phyloP scores from a whole-genome alignment of 2,888 invertebrate species.

The Pammene aurita region DNA sequence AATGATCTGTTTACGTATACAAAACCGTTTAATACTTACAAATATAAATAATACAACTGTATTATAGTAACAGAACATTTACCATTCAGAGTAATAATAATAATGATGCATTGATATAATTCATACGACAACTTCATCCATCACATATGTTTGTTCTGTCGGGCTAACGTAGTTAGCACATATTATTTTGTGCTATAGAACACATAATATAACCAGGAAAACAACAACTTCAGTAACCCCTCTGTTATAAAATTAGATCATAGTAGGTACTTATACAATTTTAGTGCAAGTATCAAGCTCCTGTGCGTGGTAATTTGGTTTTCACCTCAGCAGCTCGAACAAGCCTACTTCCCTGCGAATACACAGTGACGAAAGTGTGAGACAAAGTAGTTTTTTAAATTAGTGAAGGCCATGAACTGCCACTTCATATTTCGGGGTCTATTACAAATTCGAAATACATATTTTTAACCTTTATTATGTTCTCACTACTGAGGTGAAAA shows the following conservation, averaged over 20 bases:
- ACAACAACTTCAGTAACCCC: constrained; percentile 7
- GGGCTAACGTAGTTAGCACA: constrained; percentile 21
- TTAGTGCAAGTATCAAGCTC: constrained; percentile 37
- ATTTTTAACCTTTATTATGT: no score
- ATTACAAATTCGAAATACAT: no score
- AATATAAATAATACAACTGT: constrained; percentile 66
- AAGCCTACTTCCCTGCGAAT: no score
- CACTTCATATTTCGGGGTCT: no score
- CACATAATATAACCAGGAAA: not conserved
- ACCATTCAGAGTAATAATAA: constrained; percentile 47
- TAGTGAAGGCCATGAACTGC: no score
- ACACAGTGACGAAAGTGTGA: no score
- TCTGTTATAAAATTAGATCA: constrained; percentile 16
- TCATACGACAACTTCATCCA: constrained; percentile 46
- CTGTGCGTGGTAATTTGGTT: constrained; percentile 31
- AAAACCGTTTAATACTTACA: constrained; percentile 65
- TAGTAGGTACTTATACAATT: constrained; percentile 6
- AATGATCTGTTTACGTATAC: constrained; percentile 54
- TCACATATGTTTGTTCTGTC: constrained; percentile 46
- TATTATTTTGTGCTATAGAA: constrained; percentile 1
- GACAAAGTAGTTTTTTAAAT: no score
- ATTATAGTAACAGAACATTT: constrained; percentile 56
- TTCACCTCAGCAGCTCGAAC: no score
- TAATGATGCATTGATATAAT: constrained; percentile 55
- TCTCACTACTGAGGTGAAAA: no score